Conservation (phyloP, 2,797 vertebrate genomes). For the Falco concolor region DNA sequence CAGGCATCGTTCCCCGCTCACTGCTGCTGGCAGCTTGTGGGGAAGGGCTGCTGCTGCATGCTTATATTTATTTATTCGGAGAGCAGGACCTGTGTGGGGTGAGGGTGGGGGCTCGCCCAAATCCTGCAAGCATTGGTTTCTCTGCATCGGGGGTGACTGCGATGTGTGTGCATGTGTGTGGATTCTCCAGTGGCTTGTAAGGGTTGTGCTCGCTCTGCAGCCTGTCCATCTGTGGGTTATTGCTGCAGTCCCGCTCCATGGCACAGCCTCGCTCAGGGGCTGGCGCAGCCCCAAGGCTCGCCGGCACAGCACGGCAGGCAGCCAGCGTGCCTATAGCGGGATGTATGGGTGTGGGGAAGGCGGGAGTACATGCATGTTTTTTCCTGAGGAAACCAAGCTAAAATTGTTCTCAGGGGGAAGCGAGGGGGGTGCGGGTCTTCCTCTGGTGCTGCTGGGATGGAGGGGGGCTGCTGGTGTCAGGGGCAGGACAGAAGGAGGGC, state of each 20-base stretch:
- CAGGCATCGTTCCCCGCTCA: background rate
- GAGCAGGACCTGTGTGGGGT: accelerated
- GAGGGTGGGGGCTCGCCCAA: background rate
- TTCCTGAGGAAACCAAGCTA: slow-evolving; percentile 37
- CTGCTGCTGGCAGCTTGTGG: background rate
- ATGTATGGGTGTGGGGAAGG: background rate
- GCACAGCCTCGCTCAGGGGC: background rate
- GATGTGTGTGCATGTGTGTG: background rate
- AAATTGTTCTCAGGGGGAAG: background rate
- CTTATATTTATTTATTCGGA: accelerated
- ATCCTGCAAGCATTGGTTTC: background rate
- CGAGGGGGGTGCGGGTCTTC: background rate
- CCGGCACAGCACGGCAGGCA: background rate
- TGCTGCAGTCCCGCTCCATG: background rate
- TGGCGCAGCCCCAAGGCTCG: background rate
- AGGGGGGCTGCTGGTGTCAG: background rate
- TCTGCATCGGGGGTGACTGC: accelerated
- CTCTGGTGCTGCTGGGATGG: background rate
- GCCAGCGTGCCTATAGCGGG: slow-evolving; percentile 17
- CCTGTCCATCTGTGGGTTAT: accelerated
- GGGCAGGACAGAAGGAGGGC: background rate
- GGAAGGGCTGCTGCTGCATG: background rate
- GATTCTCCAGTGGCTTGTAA: background rate
- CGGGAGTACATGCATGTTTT: background rate
- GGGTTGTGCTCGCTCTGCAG: background rate